Base-by-base conservation (phyloP, 2,113 vertebrate species). In the Podarcis cretensis region DNA sequence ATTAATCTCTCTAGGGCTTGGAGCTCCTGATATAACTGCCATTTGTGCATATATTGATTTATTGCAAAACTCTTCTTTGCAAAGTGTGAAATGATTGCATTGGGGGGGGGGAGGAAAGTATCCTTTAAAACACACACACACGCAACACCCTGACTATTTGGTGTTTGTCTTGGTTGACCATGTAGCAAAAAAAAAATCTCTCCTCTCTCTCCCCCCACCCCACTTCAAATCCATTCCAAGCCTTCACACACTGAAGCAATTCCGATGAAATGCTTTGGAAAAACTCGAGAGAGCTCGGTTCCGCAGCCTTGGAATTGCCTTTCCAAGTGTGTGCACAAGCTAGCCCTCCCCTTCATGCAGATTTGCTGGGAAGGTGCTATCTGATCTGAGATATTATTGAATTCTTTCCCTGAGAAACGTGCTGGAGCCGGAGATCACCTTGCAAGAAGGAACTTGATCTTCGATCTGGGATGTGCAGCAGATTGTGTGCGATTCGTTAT, bases 371-470 rank as follows among this genome's bases (percentile, higher is more conserved):
- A 90, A 48, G 71, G 88, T 66, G 87, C 90, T 79, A 90, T 85
- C 88, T 78, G 89, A 84, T 94, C 88, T 87, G 73, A 10, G 81
- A 1, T 74, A 91, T 94, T 93, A 94, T 92, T 85, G 91, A 90
- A 95, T 88, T 89, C 92, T 91, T 92, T 93, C 91, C 83, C 27
- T 89, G 88, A 27, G 71, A 66, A 95, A 92, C 83, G 87, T 82
- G 37, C 40, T 68, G 89, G 89, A 90, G 83, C 91, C 86, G 59
- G 90, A 93, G 92, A 92, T 95, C 94, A 91, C 89, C 89, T 89
- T 96, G 93, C 96, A 95, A 95, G 96, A 96, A 96, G 90, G 92
- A 93, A 95, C 96, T 96, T 96, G 95, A 96, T 96, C 95, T 94
- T 84, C 88, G 93, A 91, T 91, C 81, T 83, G 90, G 86, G 80